A percentile compares a stretch with the other conserved stretches of the same genome.
phyloP scores from a whole-genome alignment of 92 coral and sea anemone species.

The Parazoanthus atlanticus region DNA sequence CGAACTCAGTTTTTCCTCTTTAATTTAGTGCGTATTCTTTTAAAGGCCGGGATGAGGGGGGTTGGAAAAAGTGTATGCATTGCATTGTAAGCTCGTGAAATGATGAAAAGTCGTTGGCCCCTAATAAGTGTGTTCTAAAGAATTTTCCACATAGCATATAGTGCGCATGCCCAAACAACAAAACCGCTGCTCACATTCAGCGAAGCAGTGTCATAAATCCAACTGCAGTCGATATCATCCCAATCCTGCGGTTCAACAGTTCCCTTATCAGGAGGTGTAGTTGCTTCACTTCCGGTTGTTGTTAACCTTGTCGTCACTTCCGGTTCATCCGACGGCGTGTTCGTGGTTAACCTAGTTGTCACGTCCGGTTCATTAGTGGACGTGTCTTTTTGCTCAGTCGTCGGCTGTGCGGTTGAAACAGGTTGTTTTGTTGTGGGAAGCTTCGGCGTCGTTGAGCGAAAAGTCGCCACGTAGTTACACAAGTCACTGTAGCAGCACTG shows the following conservation, averaged over 20 bases:
- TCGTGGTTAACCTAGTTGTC: not conserved
- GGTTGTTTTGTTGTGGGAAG: not conserved
- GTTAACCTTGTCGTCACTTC: not conserved
- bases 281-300: not conserved
- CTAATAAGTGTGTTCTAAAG: too few species aligned
- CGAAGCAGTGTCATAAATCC: not conserved
- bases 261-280: not conserved
- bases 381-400: not conserved
- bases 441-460: not conserved
- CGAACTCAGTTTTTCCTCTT: too few species aligned
- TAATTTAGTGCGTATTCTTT: too few species aligned
- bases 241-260: not conserved
- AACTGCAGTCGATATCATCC: not conserved
- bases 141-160: not conserved
- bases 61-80: too few species aligned
- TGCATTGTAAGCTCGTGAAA: too few species aligned
- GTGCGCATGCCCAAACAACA: not conserved
- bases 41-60: too few species aligned
- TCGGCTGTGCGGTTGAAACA: not conserved
- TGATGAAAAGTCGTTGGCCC: too few species aligned
- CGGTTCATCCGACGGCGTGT: not conserved
- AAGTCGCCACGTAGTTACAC: not conserved
- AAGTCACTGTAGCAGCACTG: not conserved
- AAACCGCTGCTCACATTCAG: slow-evolving; percentile 12
- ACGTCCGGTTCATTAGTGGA: not conserved